Evolutionary conservation across 2,888 invertebrate genomes (phyloP).

Genomic region (Dioctria rufipes): DNA sequence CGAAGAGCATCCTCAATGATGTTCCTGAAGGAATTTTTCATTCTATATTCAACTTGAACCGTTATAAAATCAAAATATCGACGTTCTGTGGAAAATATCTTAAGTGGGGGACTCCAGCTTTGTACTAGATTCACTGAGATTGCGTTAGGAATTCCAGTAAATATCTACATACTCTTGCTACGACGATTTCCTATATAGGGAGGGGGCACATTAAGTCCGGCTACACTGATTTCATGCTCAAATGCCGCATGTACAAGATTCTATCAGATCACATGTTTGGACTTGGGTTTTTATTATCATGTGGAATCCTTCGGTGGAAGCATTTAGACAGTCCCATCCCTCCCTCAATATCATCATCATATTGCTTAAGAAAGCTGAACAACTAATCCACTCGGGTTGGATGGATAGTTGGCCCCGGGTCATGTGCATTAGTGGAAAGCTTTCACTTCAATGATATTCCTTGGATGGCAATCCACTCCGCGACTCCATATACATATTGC

Average conservation of each 20-base stretch:
- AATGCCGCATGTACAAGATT: slow-evolving; percentile 36
- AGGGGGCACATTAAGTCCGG: background rate
- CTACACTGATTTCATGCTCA: slow-evolving; percentile 34
- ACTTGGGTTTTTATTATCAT: slow-evolving; percentile 43
- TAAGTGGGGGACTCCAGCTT: background rate
- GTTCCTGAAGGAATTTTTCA: slow-evolving; percentile 23
- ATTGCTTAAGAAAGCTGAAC: slow-evolving; percentile 16
- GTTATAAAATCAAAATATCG: slow-evolving; percentile 21
- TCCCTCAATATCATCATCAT: slow-evolving; percentile 6
- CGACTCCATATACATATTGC: too few relatives aligned
- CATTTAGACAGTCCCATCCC: background rate
- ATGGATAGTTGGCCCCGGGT: slow-evolving; percentile 41
- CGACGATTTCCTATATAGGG: too few relatives aligned
- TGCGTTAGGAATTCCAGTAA: too few relatives aligned
- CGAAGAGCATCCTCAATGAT: slow-evolving; percentile 8
- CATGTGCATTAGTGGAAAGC: slow-evolving; percentile 44
- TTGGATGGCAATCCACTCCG: slow-evolving; percentile 25
- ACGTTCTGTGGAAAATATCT: background rate
- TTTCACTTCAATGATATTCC: slow-evolving; percentile 43
- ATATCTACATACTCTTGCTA: background rate
- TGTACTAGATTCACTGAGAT: too few relatives aligned
- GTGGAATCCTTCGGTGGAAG: slow-evolving; percentile 13
- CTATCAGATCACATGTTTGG: slow-evolving; percentile 48
- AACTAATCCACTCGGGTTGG: background rate
- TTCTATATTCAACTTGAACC: slow-evolving; percentile 1